Evolutionary conservation across 2,797 vertebrate genomes (phyloP).

Genomic region (Lacerta viridis): DNA sequence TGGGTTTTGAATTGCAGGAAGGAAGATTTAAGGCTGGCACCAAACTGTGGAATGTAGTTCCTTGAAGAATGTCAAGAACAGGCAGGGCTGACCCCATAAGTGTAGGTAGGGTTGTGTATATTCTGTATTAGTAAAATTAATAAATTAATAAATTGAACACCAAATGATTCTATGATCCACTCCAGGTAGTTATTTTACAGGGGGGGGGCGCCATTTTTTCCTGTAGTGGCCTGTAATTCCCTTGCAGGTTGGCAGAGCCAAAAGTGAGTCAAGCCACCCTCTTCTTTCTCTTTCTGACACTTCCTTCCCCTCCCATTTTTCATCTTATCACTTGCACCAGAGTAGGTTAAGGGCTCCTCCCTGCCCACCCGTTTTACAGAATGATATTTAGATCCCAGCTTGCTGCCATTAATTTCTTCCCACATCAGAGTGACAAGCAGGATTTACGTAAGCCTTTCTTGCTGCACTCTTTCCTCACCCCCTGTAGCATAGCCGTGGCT

Average conservation of each 20-base stretch:
- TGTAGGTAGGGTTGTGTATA: neutral
- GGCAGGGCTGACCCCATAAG: neutral
- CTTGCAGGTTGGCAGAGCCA: too few species aligned
- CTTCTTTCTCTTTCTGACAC: too few species aligned
- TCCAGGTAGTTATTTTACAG: too few species aligned
- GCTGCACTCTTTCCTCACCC: neutral
- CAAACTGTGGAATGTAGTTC: neutral
- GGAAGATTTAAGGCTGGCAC: neutral
- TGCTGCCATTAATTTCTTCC: neutral
- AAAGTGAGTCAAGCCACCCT: too few species aligned
- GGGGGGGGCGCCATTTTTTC: too few species aligned
- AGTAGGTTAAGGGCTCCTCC: too few species aligned
- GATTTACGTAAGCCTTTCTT: neutral
- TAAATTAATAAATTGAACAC: neutral
- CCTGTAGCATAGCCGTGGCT: neutral
- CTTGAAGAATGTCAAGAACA: neutral
- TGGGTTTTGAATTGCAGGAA: neutral
- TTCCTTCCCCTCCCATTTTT: too few species aligned
- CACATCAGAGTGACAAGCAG: too few species aligned
- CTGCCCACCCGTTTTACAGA: neutral
- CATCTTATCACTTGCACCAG: too few species aligned
- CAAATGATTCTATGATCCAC: neutral
- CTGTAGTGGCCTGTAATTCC: too few species aligned
- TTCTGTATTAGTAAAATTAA: neutral
- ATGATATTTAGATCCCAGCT: neutral